Evolutionary conservation across 2,113 vertebrate species (phyloP), one percentile per base, ranked within the genome.

Genomic region (Elephas maximus): DNA sequence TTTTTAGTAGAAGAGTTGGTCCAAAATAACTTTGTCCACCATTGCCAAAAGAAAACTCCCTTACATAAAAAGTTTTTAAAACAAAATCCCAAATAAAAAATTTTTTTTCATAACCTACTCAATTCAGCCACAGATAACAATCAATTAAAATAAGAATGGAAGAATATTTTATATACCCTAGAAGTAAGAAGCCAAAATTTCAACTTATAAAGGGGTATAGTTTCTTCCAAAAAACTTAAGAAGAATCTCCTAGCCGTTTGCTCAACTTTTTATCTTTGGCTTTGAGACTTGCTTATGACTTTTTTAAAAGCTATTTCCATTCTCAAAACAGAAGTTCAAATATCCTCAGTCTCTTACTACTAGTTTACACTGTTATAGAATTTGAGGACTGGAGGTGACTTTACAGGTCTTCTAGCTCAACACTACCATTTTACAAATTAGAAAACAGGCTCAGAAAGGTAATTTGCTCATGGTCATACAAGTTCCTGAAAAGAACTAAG

Each of bases 351-450:
- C 48, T 48, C 28, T 87, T 44, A 17, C 15, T 41, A 33, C 4
- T 60, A 77, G n/a, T 77, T 89, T 80, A 77, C 28, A 37, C 28
- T 71, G 93, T 69, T 45, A 78, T 18, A 89, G 88, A 96, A 96
- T 63, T 1, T 80, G 41, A 95, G 37, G 94, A 86, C 5, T 21
- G 4, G 15, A 48, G 9, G 48, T 48, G 48, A 48, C 48, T 48
- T 48, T 7, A 48, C 7, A 48, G 48, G 48, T 48, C 48, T 10
- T 48, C 10, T 48, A 48, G 48, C 48, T 48, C 48, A 48, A 48
- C 48, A 48, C 48, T 48, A 48, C 10, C 48, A 48, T 48, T 62
- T 7, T 48, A 48, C 48, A 48, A 48, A 48, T 48, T 48, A 48
- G 48, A 48, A 48, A 48, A 48, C 48, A 48, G 48, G 48, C 48